Evolutionary conservation across 2,888 invertebrate species (phyloP).

Genomic region (Lasius fuliginosus): DNA sequence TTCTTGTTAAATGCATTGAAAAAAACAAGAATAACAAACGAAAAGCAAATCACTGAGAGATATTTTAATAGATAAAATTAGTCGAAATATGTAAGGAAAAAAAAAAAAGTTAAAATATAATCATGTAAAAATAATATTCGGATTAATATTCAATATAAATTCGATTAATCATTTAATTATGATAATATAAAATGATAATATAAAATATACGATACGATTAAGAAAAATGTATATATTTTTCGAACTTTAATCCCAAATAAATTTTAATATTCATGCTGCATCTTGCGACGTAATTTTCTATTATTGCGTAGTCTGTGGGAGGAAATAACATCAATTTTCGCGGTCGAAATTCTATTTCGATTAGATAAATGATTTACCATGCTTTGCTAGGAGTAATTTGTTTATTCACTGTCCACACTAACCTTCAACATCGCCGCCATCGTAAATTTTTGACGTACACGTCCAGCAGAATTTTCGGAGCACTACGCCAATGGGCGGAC

Average conservation of each 20-base stretch:
- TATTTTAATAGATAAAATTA: neutral
- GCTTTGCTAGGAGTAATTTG: slow-evolving; percentile 54
- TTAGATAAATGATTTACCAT: neutral
- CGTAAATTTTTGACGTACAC: slow-evolving; percentile 83
- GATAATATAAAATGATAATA: neutral
- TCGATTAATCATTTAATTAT: neutral
- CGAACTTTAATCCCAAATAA: neutral
- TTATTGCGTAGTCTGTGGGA: neutral
- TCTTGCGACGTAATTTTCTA: neutral
- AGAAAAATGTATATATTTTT: slow-evolving; percentile 25
- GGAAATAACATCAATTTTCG: neutral
- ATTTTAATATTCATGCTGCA: neutral
- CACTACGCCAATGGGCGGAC: slow-evolving; percentile 2
- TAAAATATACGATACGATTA: neutral
- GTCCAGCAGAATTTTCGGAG: neutral
- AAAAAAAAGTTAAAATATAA: neutral
- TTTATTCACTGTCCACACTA: slow-evolving; percentile 81
- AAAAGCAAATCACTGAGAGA: neutral
- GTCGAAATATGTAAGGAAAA: neutral
- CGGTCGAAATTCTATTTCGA: neutral
- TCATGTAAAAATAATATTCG: neutral
- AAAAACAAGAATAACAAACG: neutral
- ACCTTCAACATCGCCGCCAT: slow-evolving; percentile 85
- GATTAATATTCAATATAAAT: neutral
- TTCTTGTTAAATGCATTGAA: neutral